Evolutionary conservation across 2,888 invertebrate genomes (phyloP).

Genomic region (Lasioglossum pauxillum): DNA sequence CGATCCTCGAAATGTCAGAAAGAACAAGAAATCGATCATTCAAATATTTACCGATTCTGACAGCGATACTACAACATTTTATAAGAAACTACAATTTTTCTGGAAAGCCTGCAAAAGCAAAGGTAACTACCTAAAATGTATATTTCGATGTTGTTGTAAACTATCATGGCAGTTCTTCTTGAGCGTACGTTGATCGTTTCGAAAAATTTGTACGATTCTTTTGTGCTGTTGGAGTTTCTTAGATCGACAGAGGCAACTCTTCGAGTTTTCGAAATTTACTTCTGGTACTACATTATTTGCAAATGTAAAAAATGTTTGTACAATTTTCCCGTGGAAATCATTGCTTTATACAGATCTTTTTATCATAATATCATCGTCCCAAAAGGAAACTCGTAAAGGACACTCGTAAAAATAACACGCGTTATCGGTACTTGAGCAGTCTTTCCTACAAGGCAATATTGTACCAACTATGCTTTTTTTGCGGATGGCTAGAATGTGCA

Average conservation of each 20-base stretch:
- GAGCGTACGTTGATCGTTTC: background rate
- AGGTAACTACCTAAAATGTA: background rate
- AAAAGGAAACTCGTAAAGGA: slow-evolving; percentile 10
- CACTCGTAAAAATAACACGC: background rate
- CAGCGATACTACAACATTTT: background rate
- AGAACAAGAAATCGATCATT: background rate
- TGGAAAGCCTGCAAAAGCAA: background rate
- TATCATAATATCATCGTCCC: background rate
- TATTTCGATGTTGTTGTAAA: background rate
- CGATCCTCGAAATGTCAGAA: background rate
- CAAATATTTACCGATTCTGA: background rate
- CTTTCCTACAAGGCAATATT: slow-evolving; percentile 16
- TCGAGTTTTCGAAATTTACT: background rate
- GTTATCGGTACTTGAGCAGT: slow-evolving; percentile 36
- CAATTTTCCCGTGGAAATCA: background rate
- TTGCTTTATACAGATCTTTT: background rate
- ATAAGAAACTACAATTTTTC: background rate
- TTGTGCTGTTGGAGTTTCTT: background rate
- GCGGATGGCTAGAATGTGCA: background rate
- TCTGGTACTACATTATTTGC: background rate
- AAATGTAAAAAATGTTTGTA: slow-evolving; percentile 9
- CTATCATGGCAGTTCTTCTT: background rate
- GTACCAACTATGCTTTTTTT: background rate
- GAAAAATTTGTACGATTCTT: background rate
- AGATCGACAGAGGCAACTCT: background rate